Base-by-base conservation (phyloP, 2,888 invertebrate species). In the Patella pellucida region DNA sequence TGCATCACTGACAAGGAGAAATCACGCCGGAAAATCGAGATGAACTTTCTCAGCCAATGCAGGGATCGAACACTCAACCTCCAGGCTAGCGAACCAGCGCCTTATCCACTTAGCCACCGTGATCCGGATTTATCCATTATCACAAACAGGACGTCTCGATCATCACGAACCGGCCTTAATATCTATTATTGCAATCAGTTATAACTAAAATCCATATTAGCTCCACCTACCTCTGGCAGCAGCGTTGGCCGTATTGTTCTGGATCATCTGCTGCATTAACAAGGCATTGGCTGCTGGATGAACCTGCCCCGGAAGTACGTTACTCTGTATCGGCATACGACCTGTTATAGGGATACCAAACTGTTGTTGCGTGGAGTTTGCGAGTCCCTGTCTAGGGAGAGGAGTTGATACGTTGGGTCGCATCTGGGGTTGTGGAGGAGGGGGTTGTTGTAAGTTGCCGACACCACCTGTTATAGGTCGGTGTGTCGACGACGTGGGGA, bases 261-360 rank as follows among this genome's bases (percentile, higher is more conserved):
- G 82, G 80, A 86, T 82, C 79, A 85, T 86, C 74, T 88, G 87
- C 78, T 86, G 80, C 68, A 86, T 74, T 67, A 86, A 76, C 15
- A 83, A 82, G 72, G 84, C 86, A 27, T 76, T 78, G 14, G 74
- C 75, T 54, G 76, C 74, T 69, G 78, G 76, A 16, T 72, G 52
- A 12, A 75, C 82, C 11, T 78, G 79, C 41, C 82, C 78, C 67
- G 79, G 82, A 19, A 75, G 77, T 15, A 75, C 79, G 14, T 75
- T 78, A 1, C 82, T 78, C 71, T 82, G 86, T n/a, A 85, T 51
- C 7, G 86, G 86, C 67, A 87, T 70, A 12, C 85, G 82, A 9
- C 86, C 86, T 52, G 85, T 79, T 52, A 88, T 79, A 31, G 86
- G 85, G 71, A 85, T 84, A 71, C 83, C 83, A 71, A 82, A 83